phyloP scores from a whole-genome alignment of 2,113 vertebrate species.

The Oenanthe melanoleuca region DNA sequence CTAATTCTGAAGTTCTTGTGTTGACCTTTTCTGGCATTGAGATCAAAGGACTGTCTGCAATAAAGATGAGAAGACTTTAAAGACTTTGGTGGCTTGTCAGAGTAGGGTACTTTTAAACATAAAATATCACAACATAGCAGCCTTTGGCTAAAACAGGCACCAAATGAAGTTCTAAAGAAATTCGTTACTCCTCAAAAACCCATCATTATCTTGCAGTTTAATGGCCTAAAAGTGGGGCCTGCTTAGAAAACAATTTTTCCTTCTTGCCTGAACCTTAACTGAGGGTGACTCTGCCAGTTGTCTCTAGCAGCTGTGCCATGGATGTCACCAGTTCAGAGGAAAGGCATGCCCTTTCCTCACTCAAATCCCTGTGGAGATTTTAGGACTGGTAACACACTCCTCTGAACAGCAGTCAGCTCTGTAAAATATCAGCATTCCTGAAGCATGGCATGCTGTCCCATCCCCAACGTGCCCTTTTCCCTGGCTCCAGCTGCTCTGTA shows the following conservation, averaged over 20 bases:
- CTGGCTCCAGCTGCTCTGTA: not conserved
- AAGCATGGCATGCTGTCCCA: not conserved
- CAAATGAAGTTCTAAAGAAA: constrained; percentile 31
- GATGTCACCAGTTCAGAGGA: not conserved
- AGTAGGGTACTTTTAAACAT: constrained; percentile 62
- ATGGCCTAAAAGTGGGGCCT: not conserved
- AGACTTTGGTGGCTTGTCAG: constrained; percentile 44
- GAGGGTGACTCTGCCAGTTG: not conserved
- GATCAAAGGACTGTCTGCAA: constrained; percentile 67
- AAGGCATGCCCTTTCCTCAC: not conserved
- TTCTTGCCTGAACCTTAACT: constrained; percentile 24
- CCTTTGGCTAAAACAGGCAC: constrained; percentile 43
- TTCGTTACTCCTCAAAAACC: not conserved
- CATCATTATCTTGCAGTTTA: constrained; percentile 43
- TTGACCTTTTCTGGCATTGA: constrained; percentile 62
- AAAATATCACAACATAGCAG: constrained; percentile 36
- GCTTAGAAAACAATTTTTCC: constrained; percentile 10
- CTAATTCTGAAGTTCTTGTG: constrained; percentile 63
- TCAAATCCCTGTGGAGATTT: not conserved
- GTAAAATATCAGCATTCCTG: not conserved
- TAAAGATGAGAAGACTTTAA: constrained; percentile 68
- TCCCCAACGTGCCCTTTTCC: not conserved
- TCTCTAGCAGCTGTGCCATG: not conserved
- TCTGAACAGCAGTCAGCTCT: not conserved
- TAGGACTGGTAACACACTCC: not conserved